These are phyloP conservation scores for Spodoptera frugiperda DNA, from an alignment of 1,140 invertebrate species.

Conservation along the genomic window DNA sequence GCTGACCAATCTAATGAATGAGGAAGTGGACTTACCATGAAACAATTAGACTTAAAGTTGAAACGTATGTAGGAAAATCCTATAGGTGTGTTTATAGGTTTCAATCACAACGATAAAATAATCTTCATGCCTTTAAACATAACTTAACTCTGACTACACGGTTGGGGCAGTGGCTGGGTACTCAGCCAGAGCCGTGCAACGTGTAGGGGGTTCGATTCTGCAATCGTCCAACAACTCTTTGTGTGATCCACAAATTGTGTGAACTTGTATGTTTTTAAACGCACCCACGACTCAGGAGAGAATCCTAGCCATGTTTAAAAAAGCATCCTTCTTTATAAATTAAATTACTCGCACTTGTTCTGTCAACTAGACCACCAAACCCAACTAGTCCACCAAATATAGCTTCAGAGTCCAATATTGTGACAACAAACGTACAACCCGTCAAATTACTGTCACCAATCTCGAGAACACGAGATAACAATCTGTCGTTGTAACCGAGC, in stretches of 20 bases:
- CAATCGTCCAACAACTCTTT: too few species aligned
- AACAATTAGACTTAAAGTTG: conserved; percentile 6
- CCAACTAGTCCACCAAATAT: not conserved
- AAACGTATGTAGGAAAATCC: not conserved
- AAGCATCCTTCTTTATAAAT: not conserved
- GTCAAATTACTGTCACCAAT: conserved; percentile 15
- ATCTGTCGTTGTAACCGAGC: conserved; percentile 10
- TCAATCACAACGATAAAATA: too few species aligned
- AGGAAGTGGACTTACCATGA: conserved; percentile 8
- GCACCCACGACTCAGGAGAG: too few species aligned
- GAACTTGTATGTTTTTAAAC: too few species aligned
- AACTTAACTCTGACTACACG: too few species aligned
- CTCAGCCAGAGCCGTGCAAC: too few species aligned
- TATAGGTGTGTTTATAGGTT: not conserved
- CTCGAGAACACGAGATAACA: not conserved
- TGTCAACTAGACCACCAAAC: not conserved
- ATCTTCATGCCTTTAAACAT: too few species aligned
- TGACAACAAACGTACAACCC: not conserved
- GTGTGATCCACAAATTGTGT: too few species aligned
- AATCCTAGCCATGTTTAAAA: too few species aligned
- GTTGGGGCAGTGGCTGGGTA: too few species aligned
- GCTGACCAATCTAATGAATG: conserved; percentile 29
- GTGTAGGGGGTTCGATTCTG: too few species aligned
- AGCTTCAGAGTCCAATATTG: not conserved
- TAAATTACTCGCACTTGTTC: too few species aligned